phyloP scores from a whole-genome alignment of 2,797 vertebrate genomes.

The Dromococcyx pavoninus region DNA sequence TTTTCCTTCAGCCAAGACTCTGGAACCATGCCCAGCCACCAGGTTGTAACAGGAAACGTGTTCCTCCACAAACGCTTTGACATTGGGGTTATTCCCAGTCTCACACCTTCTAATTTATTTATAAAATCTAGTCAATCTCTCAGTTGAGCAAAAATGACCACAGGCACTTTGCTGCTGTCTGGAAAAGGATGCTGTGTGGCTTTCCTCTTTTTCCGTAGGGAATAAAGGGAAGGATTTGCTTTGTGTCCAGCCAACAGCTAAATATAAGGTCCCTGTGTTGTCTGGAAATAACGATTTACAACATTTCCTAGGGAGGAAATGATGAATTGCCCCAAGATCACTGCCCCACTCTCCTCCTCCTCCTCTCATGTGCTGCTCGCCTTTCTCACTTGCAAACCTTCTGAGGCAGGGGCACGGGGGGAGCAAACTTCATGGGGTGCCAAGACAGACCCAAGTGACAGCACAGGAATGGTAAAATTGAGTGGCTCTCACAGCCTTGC shows the following conservation, averaged over 20 bases:
- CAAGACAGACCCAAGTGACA: background rate
- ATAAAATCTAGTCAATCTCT: background rate
- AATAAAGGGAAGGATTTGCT: background rate
- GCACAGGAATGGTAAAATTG: accelerated
- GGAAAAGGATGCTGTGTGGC: background rate
- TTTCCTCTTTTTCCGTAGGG: background rate
- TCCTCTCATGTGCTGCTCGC: background rate
- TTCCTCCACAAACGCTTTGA: background rate
- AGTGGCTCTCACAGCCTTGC: background rate
- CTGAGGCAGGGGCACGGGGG: background rate
- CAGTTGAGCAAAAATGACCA: background rate
- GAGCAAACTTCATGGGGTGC: background rate
- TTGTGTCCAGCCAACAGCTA: background rate
- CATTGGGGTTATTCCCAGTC: background rate
- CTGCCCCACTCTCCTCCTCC: background rate
- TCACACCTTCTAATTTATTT: background rate
- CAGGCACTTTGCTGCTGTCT: background rate
- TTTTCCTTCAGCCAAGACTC: background rate
- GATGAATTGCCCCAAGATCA: background rate
- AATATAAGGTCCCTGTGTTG: background rate
- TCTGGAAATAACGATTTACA: background rate
- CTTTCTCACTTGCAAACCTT: background rate
- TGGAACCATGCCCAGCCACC: background rate
- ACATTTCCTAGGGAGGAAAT: background rate
- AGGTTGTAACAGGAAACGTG: background rate